Base-by-base conservation (phyloP, 2,113 vertebrate genomes). In the Euleptes europaea region DNA sequence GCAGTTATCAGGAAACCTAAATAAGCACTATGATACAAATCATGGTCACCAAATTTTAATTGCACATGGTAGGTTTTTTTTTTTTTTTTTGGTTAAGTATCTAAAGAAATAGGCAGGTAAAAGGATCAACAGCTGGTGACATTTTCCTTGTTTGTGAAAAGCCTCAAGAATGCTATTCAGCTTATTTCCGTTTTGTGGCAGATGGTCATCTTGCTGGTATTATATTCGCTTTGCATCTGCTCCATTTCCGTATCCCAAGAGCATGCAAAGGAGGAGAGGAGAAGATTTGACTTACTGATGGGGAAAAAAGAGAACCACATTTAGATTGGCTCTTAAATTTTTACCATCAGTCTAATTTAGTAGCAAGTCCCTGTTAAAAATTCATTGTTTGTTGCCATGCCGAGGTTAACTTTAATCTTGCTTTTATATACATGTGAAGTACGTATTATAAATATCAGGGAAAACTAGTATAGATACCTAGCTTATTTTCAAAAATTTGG, bases 81-180 rank as follows among this genome's bases (percentile, higher is more conserved):
- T 47, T 87, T 80, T 9, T 51, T 51, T n/a, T n/a, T n/a, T n/a
- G n/a, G n/a, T 51, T 9, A 51, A 51, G 13, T 4, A 4, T 84
- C 69, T 78, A 82, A 82, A 40, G 54, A 76, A 13, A 54, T n/a
- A 15, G 63, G 17, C 2, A 83, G 23, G n/a, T 19, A 17, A 28
- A n/a, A 44, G 21, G 63, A 57, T 28, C 31, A 69, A 19, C 26
- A 80, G 15, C 3, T 88, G 44, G 63, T 88, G 38, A n/a, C 49
- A 9, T 7, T 85, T 89, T 12, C 3, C 38, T 77, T 84, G 26
- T 79, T 81, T 89, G 13, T 81, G 60, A n/a, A 83, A 91, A 81
- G 42, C 63, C 10, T 42, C 83, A 84, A 42, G 89, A 73, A 66
- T 76, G 47, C 40, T 2, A 21, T 84, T 89, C 33, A 87, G 72